A percentile compares a stretch with the other conserved stretches of the same genome.
Conservation (phyloP, 2,888 invertebrate species). For the Geophilus truncorum region DNA sequence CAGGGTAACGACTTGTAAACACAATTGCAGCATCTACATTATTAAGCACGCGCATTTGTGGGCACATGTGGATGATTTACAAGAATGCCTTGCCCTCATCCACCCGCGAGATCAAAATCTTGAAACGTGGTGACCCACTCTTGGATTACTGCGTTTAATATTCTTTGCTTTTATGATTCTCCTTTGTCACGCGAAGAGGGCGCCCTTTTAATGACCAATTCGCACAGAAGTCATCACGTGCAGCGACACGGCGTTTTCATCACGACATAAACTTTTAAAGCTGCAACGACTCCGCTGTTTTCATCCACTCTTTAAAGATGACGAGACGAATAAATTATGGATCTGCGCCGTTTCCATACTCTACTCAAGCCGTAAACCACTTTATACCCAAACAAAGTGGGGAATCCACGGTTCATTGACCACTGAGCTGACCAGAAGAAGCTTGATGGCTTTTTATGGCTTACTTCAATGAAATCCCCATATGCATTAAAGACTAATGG, state of each 20-base stretch:
- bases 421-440: neutral
- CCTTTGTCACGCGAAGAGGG: neutral
- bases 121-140: slow-evolving; percentile 5
- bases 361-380: neutral
- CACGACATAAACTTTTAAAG: neutral
- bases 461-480: neutral
- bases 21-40: neutral
- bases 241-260: neutral
- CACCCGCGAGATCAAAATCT: neutral
- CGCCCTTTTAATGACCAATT: slow-evolving; percentile 11
- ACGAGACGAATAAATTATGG: neutral
- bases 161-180: slow-evolving; percentile 7
- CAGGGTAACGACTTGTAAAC: neutral
- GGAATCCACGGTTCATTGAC: neutral
- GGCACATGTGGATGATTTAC: neutral
- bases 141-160: slow-evolving; percentile 13
- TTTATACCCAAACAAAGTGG: neutral
- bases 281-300: neutral
- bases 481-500: neutral
- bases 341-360: neutral
- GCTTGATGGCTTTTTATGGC: neutral
- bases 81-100: neutral
- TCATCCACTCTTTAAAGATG: neutral
- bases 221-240: neutral
- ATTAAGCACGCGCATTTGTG: neutral